Evolutionary conservation across 2,888 invertebrate genomes (phyloP).

Genomic region (Cerceris rybyensis): DNA sequence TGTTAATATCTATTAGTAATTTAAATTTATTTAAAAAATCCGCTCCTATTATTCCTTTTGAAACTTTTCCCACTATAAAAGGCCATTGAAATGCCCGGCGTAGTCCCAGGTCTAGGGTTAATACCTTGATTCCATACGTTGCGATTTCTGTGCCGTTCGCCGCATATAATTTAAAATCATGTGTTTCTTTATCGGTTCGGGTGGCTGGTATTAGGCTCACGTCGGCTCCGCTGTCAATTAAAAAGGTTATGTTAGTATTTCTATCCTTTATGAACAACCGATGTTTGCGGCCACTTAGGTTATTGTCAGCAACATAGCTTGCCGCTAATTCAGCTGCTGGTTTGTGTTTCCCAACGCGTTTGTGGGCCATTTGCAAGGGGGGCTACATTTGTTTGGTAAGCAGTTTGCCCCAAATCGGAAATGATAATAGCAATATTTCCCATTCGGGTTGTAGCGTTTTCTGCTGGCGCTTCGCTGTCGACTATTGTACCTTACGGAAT

Average conservation of each 20-base stretch:
- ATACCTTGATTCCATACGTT: slow-evolving; percentile 4
- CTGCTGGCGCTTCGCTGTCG: background rate
- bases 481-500: background rate
- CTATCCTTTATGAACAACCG: slow-evolving; percentile 8
- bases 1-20: slow-evolving; percentile 1
- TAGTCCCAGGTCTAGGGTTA: background rate
- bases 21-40: slow-evolving; percentile 8
- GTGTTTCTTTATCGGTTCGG: background rate
- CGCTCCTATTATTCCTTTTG: slow-evolving; percentile 2
- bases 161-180: background rate
- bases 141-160: slow-evolving; percentile 6
- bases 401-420: background rate
- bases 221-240: slow-evolving; percentile 14
- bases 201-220: slow-evolving; percentile 5
- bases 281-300: background rate
- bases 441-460: background rate
- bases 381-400: background rate
- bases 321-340: slow-evolving; percentile 6
- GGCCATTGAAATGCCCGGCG: no score
- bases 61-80: background rate
- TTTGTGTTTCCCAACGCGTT: slow-evolving; percentile 3
- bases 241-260: background rate
- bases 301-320: background rate
- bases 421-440: slow-evolving; percentile 13
- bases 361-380: background rate